Conservation (phyloP, 1,140 invertebrate species). For the Ips nitidus region DNA sequence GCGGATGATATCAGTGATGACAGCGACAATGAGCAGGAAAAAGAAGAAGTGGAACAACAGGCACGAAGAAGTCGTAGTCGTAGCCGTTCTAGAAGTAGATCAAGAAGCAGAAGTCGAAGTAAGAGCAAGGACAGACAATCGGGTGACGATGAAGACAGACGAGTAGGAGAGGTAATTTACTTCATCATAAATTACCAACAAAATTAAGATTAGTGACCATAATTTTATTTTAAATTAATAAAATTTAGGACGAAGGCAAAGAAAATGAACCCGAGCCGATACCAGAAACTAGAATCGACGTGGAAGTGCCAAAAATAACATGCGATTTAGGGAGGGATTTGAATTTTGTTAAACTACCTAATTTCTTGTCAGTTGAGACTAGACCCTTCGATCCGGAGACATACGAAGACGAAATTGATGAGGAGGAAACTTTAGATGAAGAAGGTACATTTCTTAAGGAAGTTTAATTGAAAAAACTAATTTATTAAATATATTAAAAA, state of each 20-base stretch:
- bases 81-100: slow-evolving; percentile 51
- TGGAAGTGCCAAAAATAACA: slow-evolving; percentile 93
- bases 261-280: slow-evolving; percentile 75
- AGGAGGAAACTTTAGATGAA: slow-evolving; percentile 97
- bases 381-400: slow-evolving; percentile 92
- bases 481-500: not conserved
- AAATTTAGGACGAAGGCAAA: slow-evolving; percentile 59
- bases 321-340: slow-evolving; percentile 89
- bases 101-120: slow-evolving; percentile 34
- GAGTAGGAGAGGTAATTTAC: slow-evolving; percentile 23
- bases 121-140: slow-evolving; percentile 53
- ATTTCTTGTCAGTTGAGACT: slow-evolving; percentile 90
- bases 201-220: slow-evolving; percentile 7
- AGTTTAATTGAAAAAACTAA: not conserved
- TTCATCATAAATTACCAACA: not conserved
- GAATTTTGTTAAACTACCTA: slow-evolving; percentile 93
- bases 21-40: slow-evolving; percentile 69
- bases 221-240: slow-evolving; percentile 24
- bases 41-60: slow-evolving; percentile 48
- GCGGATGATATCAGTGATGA: slow-evolving; percentile 88
- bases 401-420: slow-evolving; percentile 99
- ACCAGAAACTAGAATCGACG: slow-evolving; percentile 93
- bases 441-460: slow-evolving; percentile 74
- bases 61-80: slow-evolving; percentile 41
- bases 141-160: slow-evolving; percentile 38